Evolutionary conservation across 2,888 invertebrate genomes (phyloP).

Genomic region (Cheilosia soror): DNA sequence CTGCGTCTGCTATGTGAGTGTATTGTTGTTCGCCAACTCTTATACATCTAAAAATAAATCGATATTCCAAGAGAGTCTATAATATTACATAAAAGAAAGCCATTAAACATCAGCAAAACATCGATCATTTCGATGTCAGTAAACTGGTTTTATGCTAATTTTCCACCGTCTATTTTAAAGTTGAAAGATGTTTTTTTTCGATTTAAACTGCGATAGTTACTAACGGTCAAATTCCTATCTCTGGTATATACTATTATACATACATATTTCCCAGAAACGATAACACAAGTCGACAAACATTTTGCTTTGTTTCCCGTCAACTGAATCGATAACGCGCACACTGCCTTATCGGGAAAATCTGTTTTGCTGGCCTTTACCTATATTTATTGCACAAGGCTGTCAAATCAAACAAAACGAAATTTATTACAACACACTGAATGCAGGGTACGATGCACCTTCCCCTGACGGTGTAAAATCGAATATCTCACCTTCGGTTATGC

Average conservation of each 20-base stretch:
- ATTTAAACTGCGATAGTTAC: constrained; percentile 28
- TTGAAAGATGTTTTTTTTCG: constrained; percentile 14
- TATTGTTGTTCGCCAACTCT: neutral
- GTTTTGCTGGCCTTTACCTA: constrained; percentile 14
- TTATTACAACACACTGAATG: constrained; percentile 12
- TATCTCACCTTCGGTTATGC: neutral
- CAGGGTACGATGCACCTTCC: constrained; percentile 17
- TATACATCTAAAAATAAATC: constrained; percentile 17
- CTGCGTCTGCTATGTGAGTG: neutral
- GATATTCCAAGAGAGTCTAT: constrained; percentile 16
- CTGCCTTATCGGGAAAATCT: constrained; percentile 48
- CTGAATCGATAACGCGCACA: constrained; percentile 32
- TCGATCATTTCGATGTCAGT: constrained; percentile 38
- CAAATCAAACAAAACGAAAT: neutral
- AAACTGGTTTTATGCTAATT: constrained; percentile 50
- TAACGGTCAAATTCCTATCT: constrained; percentile 43
- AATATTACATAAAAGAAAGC: constrained; percentile 44
- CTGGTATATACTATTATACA: neutral
- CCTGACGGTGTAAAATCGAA: neutral
- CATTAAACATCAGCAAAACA: constrained; percentile 54
- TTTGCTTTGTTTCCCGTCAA: constrained; percentile 4
- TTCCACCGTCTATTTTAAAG: constrained; percentile 16
- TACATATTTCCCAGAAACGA: constrained; percentile 29
- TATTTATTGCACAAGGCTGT: constrained; percentile 31
- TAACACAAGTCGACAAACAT: constrained; percentile 44